Percentiles rank a stretch among this genome's conserved stretches.
These are phyloP conservation scores for Rugalucina vietnamica DNA, from an alignment of 2,888 invertebrate species.

Conservation along the genomic window DNA sequence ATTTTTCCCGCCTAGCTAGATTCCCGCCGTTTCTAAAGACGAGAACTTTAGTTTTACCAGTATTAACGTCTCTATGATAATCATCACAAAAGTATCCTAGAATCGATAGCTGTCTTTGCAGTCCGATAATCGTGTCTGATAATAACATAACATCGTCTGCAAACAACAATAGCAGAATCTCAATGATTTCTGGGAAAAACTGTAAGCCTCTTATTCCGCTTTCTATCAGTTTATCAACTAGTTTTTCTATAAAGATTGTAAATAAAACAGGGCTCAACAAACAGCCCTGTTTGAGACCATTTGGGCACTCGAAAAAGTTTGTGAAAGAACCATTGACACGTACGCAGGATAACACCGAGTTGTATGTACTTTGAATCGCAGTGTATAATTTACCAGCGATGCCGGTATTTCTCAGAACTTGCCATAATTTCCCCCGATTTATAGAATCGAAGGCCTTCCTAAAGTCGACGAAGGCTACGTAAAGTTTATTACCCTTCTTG, in stretches of 20 bases:
- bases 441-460: background rate
- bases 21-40: constrained; percentile 10
- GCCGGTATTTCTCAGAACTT: background rate
- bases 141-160: constrained; percentile 10
- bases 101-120: background rate
- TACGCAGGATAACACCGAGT: background rate
- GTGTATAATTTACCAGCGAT: background rate
- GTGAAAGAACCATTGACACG: background rate
- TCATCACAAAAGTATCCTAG: background rate
- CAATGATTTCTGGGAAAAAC: background rate
- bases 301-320: background rate
- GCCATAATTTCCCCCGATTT: background rate
- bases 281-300: background rate
- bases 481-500: background rate
- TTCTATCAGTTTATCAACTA: background rate
- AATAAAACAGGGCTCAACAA: background rate
- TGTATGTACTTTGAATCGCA: background rate
- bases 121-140: background rate
- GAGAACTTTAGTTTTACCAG: constrained; percentile 10
- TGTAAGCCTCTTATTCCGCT: background rate
- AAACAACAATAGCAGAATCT: constrained; percentile 2
- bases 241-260: background rate
- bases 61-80: constrained; percentile 4
- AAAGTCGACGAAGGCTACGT: background rate
- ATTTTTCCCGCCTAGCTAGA: background rate